Evolutionary conservation across 2,888 invertebrate species (phyloP).

Genomic region (Latrodectus hesperus): DNA sequence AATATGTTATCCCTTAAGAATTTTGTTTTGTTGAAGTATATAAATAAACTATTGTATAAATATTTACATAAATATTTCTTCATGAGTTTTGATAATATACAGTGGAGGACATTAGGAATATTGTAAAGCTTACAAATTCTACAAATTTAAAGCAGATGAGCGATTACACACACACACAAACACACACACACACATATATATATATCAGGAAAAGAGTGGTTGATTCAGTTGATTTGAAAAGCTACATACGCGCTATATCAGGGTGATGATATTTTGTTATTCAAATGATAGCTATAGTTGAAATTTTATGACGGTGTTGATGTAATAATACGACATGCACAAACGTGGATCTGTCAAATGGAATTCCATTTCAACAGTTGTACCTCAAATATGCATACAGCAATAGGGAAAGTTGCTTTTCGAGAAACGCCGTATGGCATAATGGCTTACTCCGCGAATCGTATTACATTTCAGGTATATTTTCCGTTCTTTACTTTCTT

Average conservation of each 20-base stretch:
- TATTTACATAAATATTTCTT: too few relatives aligned
- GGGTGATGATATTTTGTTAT: slow-evolving; percentile 10
- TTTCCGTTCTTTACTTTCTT: slow-evolving; percentile 11
- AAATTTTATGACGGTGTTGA: slow-evolving; percentile 44
- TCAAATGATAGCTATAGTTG: slow-evolving; percentile 34
- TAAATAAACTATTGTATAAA: too few relatives aligned
- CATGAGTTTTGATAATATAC: too few relatives aligned
- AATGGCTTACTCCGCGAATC: slow-evolving; percentile 35
- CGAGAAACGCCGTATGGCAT: slow-evolving; percentile 14
- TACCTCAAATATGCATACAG: slow-evolving; percentile 15
- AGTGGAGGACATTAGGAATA: too few relatives aligned
- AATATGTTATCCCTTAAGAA: too few relatives aligned
- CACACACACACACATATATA: too few relatives aligned
- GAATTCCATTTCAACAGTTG: slow-evolving; percentile 22
- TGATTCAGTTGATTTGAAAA: not conserved
- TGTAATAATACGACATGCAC: slow-evolving; percentile 33
- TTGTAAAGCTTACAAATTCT: too few relatives aligned
- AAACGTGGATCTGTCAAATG: slow-evolving; percentile 19
- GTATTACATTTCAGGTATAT: slow-evolving; percentile 28
- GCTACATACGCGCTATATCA: not conserved
- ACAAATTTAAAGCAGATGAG: too few relatives aligned
- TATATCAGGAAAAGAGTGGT: not conserved
- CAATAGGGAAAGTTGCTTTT: not conserved
- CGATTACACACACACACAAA: too few relatives aligned
- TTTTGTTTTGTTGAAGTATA: too few relatives aligned